Evolutionary conservation across 2,888 invertebrate genomes (phyloP).

Genomic region (Mamestra brassicae): DNA sequence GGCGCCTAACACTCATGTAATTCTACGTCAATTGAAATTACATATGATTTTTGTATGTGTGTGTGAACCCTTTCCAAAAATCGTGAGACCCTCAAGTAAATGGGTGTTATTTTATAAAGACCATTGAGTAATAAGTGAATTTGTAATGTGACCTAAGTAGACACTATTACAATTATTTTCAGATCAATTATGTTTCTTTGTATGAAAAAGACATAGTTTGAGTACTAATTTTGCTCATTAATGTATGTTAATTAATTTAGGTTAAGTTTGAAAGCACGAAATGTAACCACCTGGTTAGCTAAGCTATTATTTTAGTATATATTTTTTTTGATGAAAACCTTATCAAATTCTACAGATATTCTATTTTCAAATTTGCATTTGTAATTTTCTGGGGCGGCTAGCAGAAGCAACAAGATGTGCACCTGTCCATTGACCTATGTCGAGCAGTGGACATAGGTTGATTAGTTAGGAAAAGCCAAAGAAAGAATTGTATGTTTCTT

Average conservation of each 20-base stretch:
- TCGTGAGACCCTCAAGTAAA: slow-evolving; percentile 7
- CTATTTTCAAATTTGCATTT: slow-evolving; percentile 35
- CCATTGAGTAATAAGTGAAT: slow-evolving; percentile 35
- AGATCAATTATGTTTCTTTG: slow-evolving; percentile 37
- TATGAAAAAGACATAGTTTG: slow-evolving; percentile 42
- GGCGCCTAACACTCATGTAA: slow-evolving; percentile 8
- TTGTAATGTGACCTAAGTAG: slow-evolving; percentile 49
- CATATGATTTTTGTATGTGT: slow-evolving; percentile 33
- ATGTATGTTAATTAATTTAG: slow-evolving; percentile 43
- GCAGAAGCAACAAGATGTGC: not conserved
- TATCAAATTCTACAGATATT: slow-evolving; percentile 3
- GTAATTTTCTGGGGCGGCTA: not conserved
- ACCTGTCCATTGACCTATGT: no score
- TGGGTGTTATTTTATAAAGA: slow-evolving; percentile 27
- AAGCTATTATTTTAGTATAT: slow-evolving; percentile 17
- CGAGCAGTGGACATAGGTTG: no score
- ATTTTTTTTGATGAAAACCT: not conserved
- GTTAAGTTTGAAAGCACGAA: slow-evolving; percentile 49
- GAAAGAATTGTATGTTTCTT: not conserved
- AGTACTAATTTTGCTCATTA: slow-evolving; percentile 55
- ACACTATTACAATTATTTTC: slow-evolving; percentile 48
- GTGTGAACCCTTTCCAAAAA: slow-evolving; percentile 17
- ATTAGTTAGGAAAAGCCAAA: no score
- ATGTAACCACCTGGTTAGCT: slow-evolving; percentile 61
- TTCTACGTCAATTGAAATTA: slow-evolving; percentile 48